phyloP scores from a whole-genome alignment of 37 sponge, comb jelly and placozoan genomes.

The Tethya wilhelma region DNA sequence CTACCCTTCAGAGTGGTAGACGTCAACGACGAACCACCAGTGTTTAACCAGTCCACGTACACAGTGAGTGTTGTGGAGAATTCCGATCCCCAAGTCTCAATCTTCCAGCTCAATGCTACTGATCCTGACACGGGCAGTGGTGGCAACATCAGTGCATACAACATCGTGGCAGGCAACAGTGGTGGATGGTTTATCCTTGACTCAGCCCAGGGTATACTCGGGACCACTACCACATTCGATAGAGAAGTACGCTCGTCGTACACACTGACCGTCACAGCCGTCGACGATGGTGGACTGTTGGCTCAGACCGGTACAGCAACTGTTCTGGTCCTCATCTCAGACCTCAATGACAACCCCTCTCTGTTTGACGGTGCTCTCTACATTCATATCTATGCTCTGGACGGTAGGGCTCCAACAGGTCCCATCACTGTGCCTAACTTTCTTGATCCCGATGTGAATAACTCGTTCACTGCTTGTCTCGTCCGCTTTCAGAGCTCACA shows the following conservation, averaged over 20 bases:
- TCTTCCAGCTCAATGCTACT: constrained; percentile 34
- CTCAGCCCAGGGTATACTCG: constrained; percentile 23
- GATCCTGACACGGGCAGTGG: constrained; percentile 60
- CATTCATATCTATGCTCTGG: constrained; percentile 27
- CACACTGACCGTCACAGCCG: constrained; percentile 43
- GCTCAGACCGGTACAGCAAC: constrained; percentile 44
- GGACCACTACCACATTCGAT: constrained; percentile 17
- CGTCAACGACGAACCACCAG: constrained; percentile 61
- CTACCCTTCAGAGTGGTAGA: constrained; percentile 46
- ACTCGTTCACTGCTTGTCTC: constrained; percentile 45
- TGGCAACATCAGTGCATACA: constrained; percentile 30
- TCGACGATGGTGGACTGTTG: constrained; percentile 25
- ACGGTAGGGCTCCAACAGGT: neutral
- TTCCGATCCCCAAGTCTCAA: neutral
- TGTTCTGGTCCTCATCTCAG: constrained; percentile 28
- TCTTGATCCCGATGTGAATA: constrained; percentile 42
- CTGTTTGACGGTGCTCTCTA: constrained; percentile 19
- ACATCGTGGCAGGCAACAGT: constrained; percentile 23
- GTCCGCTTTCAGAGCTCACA: neutral
- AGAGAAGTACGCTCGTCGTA: constrained; percentile 21
- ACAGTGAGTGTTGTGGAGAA: constrained; percentile 31
- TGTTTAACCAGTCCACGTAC: constrained; percentile 27
- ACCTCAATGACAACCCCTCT: constrained; percentile 69
- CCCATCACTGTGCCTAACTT: constrained; percentile 49
- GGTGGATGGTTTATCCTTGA: constrained; percentile 19